Evolutionary conservation across 2,113 vertebrate genomes (phyloP), one percentile per base, ranked within the genome.

Genomic region (Sardina pilchardus): DNA sequence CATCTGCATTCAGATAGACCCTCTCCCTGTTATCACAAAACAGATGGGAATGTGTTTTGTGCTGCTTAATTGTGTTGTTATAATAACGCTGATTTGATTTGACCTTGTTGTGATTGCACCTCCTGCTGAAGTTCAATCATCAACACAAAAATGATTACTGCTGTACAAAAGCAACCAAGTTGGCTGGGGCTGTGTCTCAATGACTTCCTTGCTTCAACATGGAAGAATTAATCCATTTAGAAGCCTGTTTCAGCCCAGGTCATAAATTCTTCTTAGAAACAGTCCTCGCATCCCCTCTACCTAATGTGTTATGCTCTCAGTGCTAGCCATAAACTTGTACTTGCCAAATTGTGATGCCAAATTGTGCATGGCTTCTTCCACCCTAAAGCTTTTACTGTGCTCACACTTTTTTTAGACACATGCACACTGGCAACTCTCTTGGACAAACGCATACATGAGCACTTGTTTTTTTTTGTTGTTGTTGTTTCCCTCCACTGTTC

Each of bases 31-130:
- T 91, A 90, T 95, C 96, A 96, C 96, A 97, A 97, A 97, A 96
- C 96, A 89, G 96, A 97, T 97, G 97, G 97, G 96, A 97, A 96
- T 94, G 88, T 90, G 89, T 90, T 93, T 94, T 86, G 89, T 90
- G 89, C 82, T 34, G 75, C 84, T 86, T 85, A 43, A 50, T 83
- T 24, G 26, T 26, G 9, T 17, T 84, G 42, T 12, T 48, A 5
- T 75, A 44, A 85, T 89, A 34, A 47, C 43, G 36, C 21, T 82
- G 26, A 42, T 92, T 67, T 82, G 26, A 42, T 92, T 67, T 50
- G 83, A 50, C 83, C 0, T 24, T 30, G 19, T 75, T 81, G 86
- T 88, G 90, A 91, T 92, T 90, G 85, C 90, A 53, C 63, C 81
- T 83, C 0, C 50, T 26, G 42, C 47, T 26, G 85, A 53, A 81